Evolutionary conservation across 2,888 invertebrate genomes (phyloP), one percentile per base, ranked within the genome.

Genomic region (Heliothis peltigera): DNA sequence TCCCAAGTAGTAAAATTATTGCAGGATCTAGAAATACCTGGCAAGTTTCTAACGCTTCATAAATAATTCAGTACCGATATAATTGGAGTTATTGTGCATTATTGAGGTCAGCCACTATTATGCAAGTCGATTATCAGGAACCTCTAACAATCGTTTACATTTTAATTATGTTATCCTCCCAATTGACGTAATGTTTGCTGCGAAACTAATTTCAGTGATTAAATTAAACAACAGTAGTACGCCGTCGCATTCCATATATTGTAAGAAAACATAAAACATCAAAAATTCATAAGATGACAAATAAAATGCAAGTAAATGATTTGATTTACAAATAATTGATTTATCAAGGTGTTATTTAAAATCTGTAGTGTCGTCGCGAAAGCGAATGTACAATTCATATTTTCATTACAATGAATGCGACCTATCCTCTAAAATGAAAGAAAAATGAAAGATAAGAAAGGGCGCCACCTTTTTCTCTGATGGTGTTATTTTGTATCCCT

Each of bases 181-280:
- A 35, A 56, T 15, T 42, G 32, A 35, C 42, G 25, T 10, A 54
- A 17, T 32, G n/a, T 25, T 21, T 25, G 21, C 52, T 21, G 19
- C 44, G 7, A 1, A 44, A 52, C 7, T 44, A 17, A 22, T 55
- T 46, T 17, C 10, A 10, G 42, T 44, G 25, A 59, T 25, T 17
- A 83, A 92, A 89, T 87, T 88, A 92, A 92, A 91, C 86, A 82
- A 80, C 59, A 63, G 64, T 65, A 69, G 68, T 94, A 87, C 95
- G 95, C 95, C 95, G 89, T 94, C 94, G 89, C 95, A 95, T 94
- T 93, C 90, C 88, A 73, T 95, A 86, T 94, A 94, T 93, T 94
- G 93, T 85, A 92, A 89, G 92, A 94, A 94, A 94, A 92, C 83
- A 90, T 81, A 87, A 81, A 73, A 82, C 73, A 74, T 81, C 35